Percentiles rank a stretch among this genome's conserved stretches.
Conservation (phyloP, 1,140 invertebrate genomes). For the Medauroidea extradentata region DNA sequence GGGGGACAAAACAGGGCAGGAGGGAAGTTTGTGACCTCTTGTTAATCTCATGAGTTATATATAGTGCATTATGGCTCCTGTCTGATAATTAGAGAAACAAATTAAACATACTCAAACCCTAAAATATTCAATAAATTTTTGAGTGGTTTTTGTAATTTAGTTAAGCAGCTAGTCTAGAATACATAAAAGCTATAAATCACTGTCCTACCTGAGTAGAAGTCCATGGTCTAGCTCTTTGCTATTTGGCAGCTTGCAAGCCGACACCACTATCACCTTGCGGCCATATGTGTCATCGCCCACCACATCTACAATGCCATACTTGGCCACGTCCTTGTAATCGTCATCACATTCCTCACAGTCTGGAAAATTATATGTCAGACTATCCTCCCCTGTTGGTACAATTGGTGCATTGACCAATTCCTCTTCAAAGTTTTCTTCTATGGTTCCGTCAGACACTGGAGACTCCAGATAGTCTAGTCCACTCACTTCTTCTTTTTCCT, state of each 20-base stretch:
- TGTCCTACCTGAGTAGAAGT: conserved; percentile 79
- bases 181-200: no score
- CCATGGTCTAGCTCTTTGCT: conserved; percentile 80
- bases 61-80: no score
- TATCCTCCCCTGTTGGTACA: conserved; percentile 45
- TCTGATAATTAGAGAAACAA: no score
- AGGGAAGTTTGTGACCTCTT: no score
- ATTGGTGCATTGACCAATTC: conserved; percentile 67
- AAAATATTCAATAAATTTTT: no score
- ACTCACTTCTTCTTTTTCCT: conserved; percentile 52
- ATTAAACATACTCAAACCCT: no score
- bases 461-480: conserved; percentile 62
- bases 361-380: conserved; percentile 39
- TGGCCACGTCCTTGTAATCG: conserved; percentile 70
- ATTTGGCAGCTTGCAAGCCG: conserved; percentile 87
- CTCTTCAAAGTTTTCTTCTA: conserved; percentile 92
- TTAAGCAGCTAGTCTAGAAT: no score
- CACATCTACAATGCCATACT: conserved; percentile 83
- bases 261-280: conserved; percentile 91
- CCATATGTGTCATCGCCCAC: conserved; percentile 88
- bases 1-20: no score
- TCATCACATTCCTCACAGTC: conserved; percentile 56
- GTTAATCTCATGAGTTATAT: no score
- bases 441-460: conserved; percentile 79
- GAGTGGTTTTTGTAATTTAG: no score